These are phyloP conservation scores for Pachyuromys duprasi DNA, from an alignment of 2,797 vertebrate genomes.

Conservation along the genomic window DNA sequence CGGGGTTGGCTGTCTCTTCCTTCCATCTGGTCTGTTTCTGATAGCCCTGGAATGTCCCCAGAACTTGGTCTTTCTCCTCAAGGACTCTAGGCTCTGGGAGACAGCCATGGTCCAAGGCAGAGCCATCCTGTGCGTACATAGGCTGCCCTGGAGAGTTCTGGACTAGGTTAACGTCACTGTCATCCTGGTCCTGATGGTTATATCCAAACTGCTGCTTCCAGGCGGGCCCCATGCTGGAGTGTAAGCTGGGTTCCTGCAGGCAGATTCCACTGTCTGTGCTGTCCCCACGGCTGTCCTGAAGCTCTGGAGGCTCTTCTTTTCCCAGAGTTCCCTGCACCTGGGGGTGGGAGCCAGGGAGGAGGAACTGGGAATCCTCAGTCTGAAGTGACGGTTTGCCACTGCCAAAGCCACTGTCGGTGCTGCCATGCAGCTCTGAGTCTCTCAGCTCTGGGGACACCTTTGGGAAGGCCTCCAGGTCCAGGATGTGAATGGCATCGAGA, in stretches of 20 bases:
- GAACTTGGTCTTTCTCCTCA: not conserved
- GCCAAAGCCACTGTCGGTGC: not conserved
- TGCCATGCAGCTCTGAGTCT: not conserved
- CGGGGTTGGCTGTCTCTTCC: not conserved
- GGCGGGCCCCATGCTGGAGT: rapidly evolving
- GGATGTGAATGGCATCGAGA: not conserved
- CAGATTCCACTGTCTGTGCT: slow-evolving; percentile 86
- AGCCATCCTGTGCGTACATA: not conserved
- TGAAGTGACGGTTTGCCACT: slow-evolving; percentile 41
- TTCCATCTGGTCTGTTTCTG: slow-evolving; percentile 79
- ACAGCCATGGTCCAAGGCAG: rapidly evolving
- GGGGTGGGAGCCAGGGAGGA: slow-evolving; percentile 14
- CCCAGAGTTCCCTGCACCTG: rapidly evolving
- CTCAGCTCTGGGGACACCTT: slow-evolving; percentile 79
- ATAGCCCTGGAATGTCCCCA: slow-evolving; percentile 76
- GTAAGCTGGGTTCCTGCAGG: slow-evolving; percentile 73
- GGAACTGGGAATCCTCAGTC: slow-evolving; percentile 63
- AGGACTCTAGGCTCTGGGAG: rapidly evolving
- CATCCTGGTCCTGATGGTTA: slow-evolving; percentile 55
- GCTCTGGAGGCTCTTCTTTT: rapidly evolving
- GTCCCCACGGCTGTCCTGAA: slow-evolving; percentile 63
- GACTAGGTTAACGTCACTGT: slow-evolving; percentile 79
- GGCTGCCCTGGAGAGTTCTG: slow-evolving; percentile 43
- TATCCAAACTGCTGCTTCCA: not conserved
- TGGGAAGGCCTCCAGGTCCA: slow-evolving; percentile 47